Base-by-base conservation (phyloP, 2,888 invertebrate species). In the Neocrepidodera transversa region DNA sequence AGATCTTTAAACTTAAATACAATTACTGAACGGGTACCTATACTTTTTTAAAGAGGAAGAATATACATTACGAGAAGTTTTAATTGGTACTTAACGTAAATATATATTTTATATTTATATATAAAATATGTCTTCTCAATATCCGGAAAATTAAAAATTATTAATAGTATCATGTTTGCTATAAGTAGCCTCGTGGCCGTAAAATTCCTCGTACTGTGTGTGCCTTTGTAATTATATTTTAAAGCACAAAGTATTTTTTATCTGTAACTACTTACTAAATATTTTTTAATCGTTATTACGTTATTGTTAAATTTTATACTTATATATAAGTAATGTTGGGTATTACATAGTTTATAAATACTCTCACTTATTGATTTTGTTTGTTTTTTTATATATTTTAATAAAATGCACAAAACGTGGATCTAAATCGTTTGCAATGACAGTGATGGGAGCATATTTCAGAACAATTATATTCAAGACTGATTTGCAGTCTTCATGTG, bases 401-500 rank as follows among this genome's bases (percentile, higher is more conserved):
- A 18, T 17, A 26, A n/a, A 32, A 28, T n/a, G 53, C 53, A 53
- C 53, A 53, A 53, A 52, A 14, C 36, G 35, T 20, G 17, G 32
- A 36, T 32, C 13, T 30, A 11, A 7, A 26, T 45, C 54, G 54
- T 47, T 54, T 54, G 54, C 54, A 54, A 47, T 54, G 36, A 47
- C 54, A 54, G 36, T 45, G 54, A 35, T 45, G 17, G 23, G 32
- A 36, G 26, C 36, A 47, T 45, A 35, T 10, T 47, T 54, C 36
- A 47, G 54, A 54, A 54, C 54, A 54, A 54, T 54, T 54, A 54
- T 54, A 45, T 36, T 65, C 60, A 68, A 69, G 69, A 69, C 69
- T 69, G 69, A 69, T 58, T 55, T 28, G 60, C 64, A 60, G 69
- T 69, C 67, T 69, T 62, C 64, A 66, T 60, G 56, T 55, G 68